Percentiles rank a stretch among this genome's conserved stretches.
phyloP scores from a whole-genome alignment of 2,797 vertebrate species.

The Enteromius argenteus region DNA sequence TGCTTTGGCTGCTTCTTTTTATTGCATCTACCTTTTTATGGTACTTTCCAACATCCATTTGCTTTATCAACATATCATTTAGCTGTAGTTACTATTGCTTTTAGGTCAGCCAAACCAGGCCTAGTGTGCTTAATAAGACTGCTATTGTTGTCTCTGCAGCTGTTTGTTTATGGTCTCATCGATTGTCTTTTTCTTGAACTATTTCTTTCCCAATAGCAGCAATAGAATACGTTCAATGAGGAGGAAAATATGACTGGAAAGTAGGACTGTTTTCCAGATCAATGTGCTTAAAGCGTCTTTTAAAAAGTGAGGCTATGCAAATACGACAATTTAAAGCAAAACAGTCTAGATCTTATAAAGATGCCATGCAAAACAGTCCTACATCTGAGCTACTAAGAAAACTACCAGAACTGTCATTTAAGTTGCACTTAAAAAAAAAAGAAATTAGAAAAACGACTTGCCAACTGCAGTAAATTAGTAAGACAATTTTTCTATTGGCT shows the following conservation, averaged over 20 bases:
- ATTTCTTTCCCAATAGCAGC: slow-evolving; percentile 57
- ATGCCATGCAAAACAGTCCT: not conserved
- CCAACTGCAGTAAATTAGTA: slow-evolving; percentile 44
- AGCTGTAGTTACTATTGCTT: slow-evolving; percentile 2
- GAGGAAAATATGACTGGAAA: slow-evolving; percentile 64
- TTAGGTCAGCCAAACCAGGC: slow-evolving; percentile 17
- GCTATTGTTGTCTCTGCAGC: slow-evolving; percentile 61
- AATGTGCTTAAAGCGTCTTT: slow-evolving; percentile 53
- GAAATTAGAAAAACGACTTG: not conserved
- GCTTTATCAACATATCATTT: slow-evolving; percentile 29
- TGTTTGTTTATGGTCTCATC: slow-evolving; percentile 64
- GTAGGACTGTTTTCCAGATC: slow-evolving; percentile 63
- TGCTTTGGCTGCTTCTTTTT: slow-evolving; percentile 19
- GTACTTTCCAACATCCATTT: slow-evolving; percentile 24
- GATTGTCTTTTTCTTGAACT: slow-evolving; percentile 57
- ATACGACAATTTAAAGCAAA: not conserved
- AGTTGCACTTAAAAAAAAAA: not conserved
- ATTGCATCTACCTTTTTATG: slow-evolving; percentile 41
- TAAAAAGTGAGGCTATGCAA: not conserved
- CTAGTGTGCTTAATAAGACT: not conserved
- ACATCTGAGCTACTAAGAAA: slow-evolving; percentile 15
- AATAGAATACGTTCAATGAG: slow-evolving; percentile 66
- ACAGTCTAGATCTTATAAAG: not conserved
- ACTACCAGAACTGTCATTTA: not conserved
- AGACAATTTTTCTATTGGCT: slow-evolving; percentile 38